Evolutionary conservation across 2,797 vertebrate species (phyloP).

Genomic region (Anas acuta): DNA sequence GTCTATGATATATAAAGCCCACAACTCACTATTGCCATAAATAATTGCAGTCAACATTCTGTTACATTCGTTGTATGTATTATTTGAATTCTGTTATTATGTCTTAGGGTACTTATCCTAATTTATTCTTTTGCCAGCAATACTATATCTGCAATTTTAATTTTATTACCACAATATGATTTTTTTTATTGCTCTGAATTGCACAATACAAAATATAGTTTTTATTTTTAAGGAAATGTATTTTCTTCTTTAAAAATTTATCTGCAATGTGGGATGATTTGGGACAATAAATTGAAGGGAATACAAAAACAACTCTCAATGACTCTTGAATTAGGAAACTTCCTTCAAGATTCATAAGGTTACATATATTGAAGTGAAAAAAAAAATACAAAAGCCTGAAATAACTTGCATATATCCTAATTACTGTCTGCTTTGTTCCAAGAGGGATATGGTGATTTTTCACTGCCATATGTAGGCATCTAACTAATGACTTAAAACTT

Average conservation of each 20-base stretch:
- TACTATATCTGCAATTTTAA: slow-evolving; percentile 30
- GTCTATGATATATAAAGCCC: not conserved
- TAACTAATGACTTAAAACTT: not conserved
- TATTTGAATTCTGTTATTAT: not conserved
- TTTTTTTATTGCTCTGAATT: slow-evolving; percentile 47
- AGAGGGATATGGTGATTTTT: not conserved
- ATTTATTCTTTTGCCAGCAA: not conserved
- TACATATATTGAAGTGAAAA: not conserved
- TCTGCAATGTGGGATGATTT: slow-evolving; percentile 14
- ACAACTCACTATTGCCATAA: not conserved
- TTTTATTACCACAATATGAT: not conserved
- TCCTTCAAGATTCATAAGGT: not conserved
- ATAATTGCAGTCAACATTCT: not conserved
- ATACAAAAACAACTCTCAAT: not conserved
- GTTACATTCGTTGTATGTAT: not conserved
- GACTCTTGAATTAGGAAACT: not conserved
- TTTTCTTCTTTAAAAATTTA: slow-evolving; percentile 6
- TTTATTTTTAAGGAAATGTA: slow-evolving; percentile 32
- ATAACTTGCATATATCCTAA: not conserved
- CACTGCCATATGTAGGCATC: not conserved
- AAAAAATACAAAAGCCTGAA: not conserved
- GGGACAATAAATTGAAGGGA: not conserved
- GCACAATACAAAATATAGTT: not conserved
- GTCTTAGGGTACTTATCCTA: not conserved
- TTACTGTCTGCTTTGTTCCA: not conserved